Base-by-base conservation (phyloP, 2,797 vertebrate genomes). In the Sylvia borin region DNA sequence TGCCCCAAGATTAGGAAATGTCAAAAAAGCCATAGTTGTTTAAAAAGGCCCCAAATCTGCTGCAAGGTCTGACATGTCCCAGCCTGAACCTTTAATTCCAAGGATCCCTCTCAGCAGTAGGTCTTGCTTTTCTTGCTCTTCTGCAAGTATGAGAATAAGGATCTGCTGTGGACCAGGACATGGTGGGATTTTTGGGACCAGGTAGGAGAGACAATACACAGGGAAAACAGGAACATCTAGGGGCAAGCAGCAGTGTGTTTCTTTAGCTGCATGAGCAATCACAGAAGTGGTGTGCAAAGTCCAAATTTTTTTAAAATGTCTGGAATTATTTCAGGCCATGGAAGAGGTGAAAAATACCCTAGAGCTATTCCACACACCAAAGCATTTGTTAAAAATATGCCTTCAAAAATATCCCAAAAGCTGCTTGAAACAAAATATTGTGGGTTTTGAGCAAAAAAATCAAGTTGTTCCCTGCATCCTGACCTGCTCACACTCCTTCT, bases 381-480 rank as follows among this genome's bases (percentile, higher is more conserved):
- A 76, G 25, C 15, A 36, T 61, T 75, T 45, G 21, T 40, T 78
- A 45, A 47, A 68, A 85, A 50, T 1, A 8, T 8, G 66, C 10
- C 43, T 83, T 36, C 16, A 51, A 47, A 48, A 92, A 48, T 18
- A 27, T 11, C 25, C 42, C 26, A 5, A 72, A 71, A 81, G 7
- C 67, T 75, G 34, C 34, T 19, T 38, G 38, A 82, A 94, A 68
- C 20, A 75, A 78, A 74, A 24, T 13, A 24, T 8, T 40, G 27
- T 21, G 51, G 14, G 36, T 54, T 54, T 57, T 38, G 70, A 38
- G 38, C 29, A 66, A 83, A 66, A 16, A 24, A 84, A 65, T 16
- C 38, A 7, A 70, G 22, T 53, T 0, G 0, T 3, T 92, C 34
- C n/a, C 53, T 31, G 27, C 36, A 62, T 66, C 55, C 10, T 7